These are phyloP conservation scores for Protonibea diacanthus DNA, from an alignment of 2,797 vertebrate genomes.

Conservation along the genomic window DNA sequence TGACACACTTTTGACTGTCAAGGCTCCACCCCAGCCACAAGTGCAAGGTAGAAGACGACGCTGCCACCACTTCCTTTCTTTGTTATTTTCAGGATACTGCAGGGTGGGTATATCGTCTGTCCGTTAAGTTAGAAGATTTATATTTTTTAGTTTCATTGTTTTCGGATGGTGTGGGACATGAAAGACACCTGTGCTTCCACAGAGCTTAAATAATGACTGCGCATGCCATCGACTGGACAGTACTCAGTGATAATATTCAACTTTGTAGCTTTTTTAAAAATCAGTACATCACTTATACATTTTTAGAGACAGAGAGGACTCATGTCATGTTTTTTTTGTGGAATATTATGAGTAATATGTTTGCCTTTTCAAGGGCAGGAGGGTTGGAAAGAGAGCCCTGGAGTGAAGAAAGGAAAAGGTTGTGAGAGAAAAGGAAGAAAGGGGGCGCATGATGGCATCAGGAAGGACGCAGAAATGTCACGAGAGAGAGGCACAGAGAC, in stretches of 20 bases:
- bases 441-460: slow-evolving; percentile 51
- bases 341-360: slow-evolving; percentile 33
- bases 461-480: slow-evolving; percentile 79
- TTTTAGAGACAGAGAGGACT: slow-evolving; percentile 16
- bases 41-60: slow-evolving; percentile 40
- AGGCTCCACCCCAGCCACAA: slow-evolving; percentile 58
- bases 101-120: not conserved
- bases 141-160: not conserved
- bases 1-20: slow-evolving; percentile 71
- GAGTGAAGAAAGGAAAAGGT: slow-evolving; percentile 31
- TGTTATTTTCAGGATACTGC: slow-evolving; percentile 17
- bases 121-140: not conserved
- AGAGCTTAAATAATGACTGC: not conserved
- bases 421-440: slow-evolving; percentile 41
- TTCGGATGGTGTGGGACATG: not conserved
- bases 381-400: slow-evolving; percentile 6
- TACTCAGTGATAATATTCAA: not conserved
- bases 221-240: not conserved
- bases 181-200: not conserved
- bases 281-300: not conserved
- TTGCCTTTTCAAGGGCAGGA: slow-evolving; percentile 43
- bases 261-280: not conserved
- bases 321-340: slow-evolving; percentile 31
- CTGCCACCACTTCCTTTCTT: slow-evolving; percentile 10
- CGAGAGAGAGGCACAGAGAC: slow-evolving; percentile 45